Evolutionary conservation across 2,888 invertebrate genomes (phyloP).

Genomic region (Tipula vernalis): DNA sequence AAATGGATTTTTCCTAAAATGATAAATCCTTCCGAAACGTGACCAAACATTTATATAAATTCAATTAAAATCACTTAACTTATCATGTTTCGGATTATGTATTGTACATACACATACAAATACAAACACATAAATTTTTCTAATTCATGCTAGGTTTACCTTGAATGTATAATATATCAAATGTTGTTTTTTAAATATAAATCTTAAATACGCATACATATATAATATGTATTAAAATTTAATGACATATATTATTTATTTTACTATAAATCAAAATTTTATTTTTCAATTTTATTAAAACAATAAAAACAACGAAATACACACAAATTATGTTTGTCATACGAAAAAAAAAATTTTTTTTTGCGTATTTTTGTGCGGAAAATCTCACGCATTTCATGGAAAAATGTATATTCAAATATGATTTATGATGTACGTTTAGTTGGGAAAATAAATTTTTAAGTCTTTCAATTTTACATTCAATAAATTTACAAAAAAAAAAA

Average conservation of each 20-base stretch:
- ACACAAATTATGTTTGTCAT: neutral
- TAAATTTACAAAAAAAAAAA: neutral
- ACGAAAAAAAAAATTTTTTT: neutral
- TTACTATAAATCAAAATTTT: neutral
- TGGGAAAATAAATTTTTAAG: neutral
- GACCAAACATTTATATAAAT: neutral
- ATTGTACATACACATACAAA: neutral
- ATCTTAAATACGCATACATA: neutral
- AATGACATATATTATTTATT: neutral
- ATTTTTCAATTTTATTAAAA: neutral
- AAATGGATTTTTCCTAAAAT: neutral
- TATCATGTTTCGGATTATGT: neutral
- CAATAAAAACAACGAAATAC: neutral
- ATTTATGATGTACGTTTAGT: neutral
- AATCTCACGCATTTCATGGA: neutral
- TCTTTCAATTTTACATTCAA: constrained; percentile 4
- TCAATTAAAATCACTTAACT: neutral
- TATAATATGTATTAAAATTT: neutral
- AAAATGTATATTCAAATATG: neutral
- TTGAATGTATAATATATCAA: neutral
- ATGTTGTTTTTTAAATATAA: neutral
- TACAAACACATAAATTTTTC: neutral
- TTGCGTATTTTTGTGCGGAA: neutral
- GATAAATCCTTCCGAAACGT: no score
- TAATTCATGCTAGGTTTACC: neutral